Evolutionary conservation across 2,888 invertebrate species (phyloP).

Genomic region (Morinoia aosen): DNA sequence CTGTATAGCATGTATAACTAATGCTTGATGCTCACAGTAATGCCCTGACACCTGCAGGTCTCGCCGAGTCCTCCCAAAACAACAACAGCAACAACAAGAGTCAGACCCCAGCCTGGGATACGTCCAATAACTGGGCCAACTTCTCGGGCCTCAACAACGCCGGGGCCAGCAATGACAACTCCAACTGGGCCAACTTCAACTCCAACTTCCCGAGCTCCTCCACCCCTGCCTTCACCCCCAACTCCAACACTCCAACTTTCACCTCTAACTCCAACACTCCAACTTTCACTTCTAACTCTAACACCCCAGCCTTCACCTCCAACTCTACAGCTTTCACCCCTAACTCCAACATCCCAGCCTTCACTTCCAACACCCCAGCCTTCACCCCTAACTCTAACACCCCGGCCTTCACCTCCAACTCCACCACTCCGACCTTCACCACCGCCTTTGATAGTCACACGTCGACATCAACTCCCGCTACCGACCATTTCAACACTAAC

Average conservation of each 20-base stretch:
- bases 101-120: background rate
- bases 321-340: too few relatives aligned
- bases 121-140: background rate
- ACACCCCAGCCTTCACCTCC: too few relatives aligned
- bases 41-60: background rate
- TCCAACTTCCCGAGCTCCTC: background rate
- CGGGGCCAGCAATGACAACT: background rate
- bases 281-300: background rate
- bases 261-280: background rate
- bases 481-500: background rate
- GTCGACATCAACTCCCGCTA: too few relatives aligned
- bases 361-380: background rate
- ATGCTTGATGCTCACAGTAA: too few relatives aligned
- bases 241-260: too few relatives aligned
- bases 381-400: too few relatives aligned
- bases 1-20: too few relatives aligned
- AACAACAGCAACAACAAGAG: background rate
- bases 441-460: too few relatives aligned
- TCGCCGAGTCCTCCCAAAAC: background rate
- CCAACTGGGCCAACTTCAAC: conserved; percentile 24
- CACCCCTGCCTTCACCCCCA: too few relatives aligned
- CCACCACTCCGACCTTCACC: background rate
- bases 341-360: background rate
- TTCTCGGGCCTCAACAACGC: background rate
- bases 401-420: background rate